Evolutionary conservation across 2,797 vertebrate species (phyloP), one percentile per base, ranked within the genome.

Genomic region (Lagodon rhomboides): DNA sequence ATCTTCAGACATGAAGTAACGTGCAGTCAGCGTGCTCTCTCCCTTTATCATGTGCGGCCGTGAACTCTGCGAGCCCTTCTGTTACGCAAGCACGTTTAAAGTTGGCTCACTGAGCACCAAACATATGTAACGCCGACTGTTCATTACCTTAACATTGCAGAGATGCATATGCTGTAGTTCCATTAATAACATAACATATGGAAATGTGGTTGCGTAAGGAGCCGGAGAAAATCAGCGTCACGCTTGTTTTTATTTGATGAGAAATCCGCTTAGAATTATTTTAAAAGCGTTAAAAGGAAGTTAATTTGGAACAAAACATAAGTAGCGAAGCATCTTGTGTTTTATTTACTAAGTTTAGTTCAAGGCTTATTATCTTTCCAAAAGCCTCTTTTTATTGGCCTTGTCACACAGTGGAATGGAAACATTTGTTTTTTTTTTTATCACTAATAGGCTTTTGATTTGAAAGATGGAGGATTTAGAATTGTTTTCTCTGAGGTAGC

Each of bases 71-170:
- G n/a, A 23, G 47, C 15, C 43, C 41, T 18, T 12, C 1, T 27
- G 46, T 89, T 80, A 87, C 44, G 70, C 34, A 85, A 83, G 38
- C 56, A 1, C 55, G 56, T 81, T 69, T 58, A 15, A 54, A 23
- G 2, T 25, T 3, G 82, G 56, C 16, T 84, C 80, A 75, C 54
- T 60, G 80, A 82, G 61, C 80, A 23, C 23, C 49, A 43, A 79
- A 71, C 67, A 41, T 38, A 47, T 66, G 68, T 47, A 61, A 61
- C 72, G 30, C 73, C 34, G 55, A 68, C 46, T 17, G 30, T 0
- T 38, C n/a, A 70, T 67, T 62, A 65, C 25, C 23, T 61, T 30
- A 54, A 41, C 61, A 3, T 22, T 47, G 13, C 49, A 44, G 64
- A 13, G 38, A 2, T 41, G 34, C 47, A 2, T 12, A 41, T n/a